Conservation (phyloP, 2,113 vertebrate genomes). For the Boulengeromyrus knoepffleri region DNA sequence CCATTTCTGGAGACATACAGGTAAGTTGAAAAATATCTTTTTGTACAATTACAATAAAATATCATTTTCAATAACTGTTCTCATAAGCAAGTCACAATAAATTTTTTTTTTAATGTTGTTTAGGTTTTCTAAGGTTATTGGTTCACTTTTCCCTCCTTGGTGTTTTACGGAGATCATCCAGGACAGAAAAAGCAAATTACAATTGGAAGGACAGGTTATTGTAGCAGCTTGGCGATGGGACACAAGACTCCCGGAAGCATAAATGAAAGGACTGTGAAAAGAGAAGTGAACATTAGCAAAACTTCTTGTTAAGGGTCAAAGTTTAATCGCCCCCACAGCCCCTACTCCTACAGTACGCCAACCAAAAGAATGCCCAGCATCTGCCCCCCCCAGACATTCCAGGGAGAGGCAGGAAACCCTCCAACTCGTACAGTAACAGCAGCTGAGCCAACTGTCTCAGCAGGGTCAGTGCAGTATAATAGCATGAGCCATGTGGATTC, state of each 20-base stretch:
- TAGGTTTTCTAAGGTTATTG: not conserved
- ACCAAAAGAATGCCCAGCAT: not conserved
- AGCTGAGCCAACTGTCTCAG: not conserved
- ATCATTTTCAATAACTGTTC: not conserved
- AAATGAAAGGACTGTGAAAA: not conserved
- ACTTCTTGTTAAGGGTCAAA: not conserved
- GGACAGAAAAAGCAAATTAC: not conserved
- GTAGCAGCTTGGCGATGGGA: not conserved
- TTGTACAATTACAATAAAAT: not conserved
- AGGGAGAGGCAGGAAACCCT: not conserved
- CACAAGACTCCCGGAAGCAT: not conserved
- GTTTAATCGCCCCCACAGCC: not conserved
- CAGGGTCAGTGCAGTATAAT: not conserved
- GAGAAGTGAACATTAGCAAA: not conserved
- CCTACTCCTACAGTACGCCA: not conserved
- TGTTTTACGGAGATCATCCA: not conserved
- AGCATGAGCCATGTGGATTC: not conserved
- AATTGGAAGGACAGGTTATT: not conserved
- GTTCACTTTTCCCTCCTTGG: not conserved
- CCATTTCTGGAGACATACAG: not conserved
- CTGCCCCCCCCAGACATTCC: not conserved
- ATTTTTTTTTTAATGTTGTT: too few relatives aligned
- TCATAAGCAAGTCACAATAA: too few relatives aligned
- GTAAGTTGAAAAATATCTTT: not conserved
- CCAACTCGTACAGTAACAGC: not conserved